Base-by-base conservation (phyloP, 2,888 invertebrate species). In the Drosophila prolongata region DNA sequence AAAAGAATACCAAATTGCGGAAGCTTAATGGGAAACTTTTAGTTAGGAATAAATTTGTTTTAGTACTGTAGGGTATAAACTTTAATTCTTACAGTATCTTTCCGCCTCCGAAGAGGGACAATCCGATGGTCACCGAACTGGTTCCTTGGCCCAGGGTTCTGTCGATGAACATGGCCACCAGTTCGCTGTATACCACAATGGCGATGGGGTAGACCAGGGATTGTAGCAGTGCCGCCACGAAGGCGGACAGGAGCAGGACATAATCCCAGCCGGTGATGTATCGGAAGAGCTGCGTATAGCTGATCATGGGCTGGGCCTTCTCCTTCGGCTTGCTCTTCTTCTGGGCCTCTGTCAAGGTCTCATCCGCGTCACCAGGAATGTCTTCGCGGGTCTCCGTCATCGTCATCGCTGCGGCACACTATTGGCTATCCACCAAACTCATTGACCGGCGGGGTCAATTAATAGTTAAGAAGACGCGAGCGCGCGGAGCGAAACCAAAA, bases 161-260 rank as follows among this genome's bases (percentile, higher is more conserved):
- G 91, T 95, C 95, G 75, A 95, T 94, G 76, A 96, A 93, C 70
- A 95, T 92, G 14, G 95, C 93, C 2, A 95, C 95, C 90, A 95
- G 94, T 91, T 95, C 95, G 78, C 95, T 95, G 90, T 96, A 96
- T 10, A 95, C 93, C 76, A 96, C 94, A 34, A 95, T 94, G 38
- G 95, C 94, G 19, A 94, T 90, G 1, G 96, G 96, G 86, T 95
- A 83, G 43, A 94, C 94, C 46, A 94, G 87, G 5, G 95, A 94
- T 87, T 94, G 94, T 37, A 95, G 76, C 0, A 93, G 88, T 8
- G 95, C 94, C 69, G 94, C 91, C 16, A 95, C 53, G 43, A 94
- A 78, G 1, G 94, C 95, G 19, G 93, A 68, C 4, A 93, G 42
- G 5, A 95, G 87, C 27, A 94, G 83, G 14, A 93, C 59, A 75